Conservation (phyloP, 1,140 invertebrate species). For the Laupala kohalensis region DNA sequence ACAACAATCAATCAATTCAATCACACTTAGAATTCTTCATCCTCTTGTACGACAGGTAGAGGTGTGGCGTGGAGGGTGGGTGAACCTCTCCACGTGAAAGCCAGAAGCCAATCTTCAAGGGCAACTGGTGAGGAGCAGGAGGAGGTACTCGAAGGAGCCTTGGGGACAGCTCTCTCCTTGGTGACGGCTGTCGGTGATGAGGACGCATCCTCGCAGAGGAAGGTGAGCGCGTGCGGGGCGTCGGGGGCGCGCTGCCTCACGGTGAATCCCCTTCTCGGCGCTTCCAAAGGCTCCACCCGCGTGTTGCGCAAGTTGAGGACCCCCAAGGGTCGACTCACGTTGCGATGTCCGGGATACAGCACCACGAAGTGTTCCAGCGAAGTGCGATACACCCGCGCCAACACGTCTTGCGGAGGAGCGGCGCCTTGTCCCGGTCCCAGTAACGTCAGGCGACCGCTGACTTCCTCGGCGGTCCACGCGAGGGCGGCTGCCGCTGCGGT, state of each 20-base stretch:
- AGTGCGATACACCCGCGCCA: constrained; percentile 50
- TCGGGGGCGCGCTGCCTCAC: constrained; percentile 47
- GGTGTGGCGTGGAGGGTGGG: constrained; percentile 38
- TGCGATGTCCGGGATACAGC: constrained; percentile 45
- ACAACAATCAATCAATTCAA: too few relatives aligned
- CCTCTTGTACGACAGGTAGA: constrained; percentile 46
- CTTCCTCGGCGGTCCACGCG: constrained; percentile 42
- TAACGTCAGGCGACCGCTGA: constrained; percentile 45
- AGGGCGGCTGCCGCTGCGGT: background rate
- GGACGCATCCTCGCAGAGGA: constrained; percentile 33
- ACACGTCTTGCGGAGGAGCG: constrained; percentile 38
- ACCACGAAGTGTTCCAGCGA: constrained; percentile 52
- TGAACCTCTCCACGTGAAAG: constrained; percentile 39
- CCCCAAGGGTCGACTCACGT: constrained; percentile 43
- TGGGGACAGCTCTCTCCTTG: too few relatives aligned
- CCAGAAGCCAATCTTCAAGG: constrained; percentile 44
- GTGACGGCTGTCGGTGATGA: too few relatives aligned
- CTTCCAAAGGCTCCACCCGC: constrained; percentile 34
- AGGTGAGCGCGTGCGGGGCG: constrained; percentile 40
- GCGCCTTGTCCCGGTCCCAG: constrained; percentile 39
- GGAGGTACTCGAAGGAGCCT: too few relatives aligned
- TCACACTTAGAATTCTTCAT: constrained; percentile 37
- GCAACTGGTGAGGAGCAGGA: constrained; percentile 41
- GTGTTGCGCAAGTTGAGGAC: constrained; percentile 49
- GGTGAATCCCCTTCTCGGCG: constrained; percentile 32